These are phyloP conservation scores for Dryobota labecula DNA, from an alignment of 2,888 invertebrate genomes.

Conservation along the genomic window DNA sequence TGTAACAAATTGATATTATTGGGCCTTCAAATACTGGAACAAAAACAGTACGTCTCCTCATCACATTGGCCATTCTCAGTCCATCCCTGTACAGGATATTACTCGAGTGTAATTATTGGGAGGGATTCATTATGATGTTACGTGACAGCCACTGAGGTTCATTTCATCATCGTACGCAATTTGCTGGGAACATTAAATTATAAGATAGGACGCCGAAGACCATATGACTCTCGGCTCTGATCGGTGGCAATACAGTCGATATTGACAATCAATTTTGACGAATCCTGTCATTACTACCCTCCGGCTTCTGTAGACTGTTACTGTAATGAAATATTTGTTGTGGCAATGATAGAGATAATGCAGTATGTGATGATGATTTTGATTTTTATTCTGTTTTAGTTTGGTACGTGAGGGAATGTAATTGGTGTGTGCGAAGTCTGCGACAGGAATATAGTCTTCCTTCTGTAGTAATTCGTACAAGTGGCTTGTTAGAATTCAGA, in stretches of 20 bases:
- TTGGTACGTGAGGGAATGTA: constrained; percentile 29
- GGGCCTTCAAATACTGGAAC: background rate
- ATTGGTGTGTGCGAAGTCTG: constrained; percentile 11
- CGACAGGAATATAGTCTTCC: background rate
- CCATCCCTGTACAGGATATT: constrained; percentile 76
- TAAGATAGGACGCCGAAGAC: constrained; percentile 68
- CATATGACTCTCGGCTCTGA: constrained; percentile 66
- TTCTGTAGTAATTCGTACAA: background rate
- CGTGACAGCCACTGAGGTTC: constrained; percentile 81
- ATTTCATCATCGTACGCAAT: constrained; percentile 78
- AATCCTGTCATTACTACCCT: constrained; percentile 59
- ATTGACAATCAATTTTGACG: constrained; percentile 58
- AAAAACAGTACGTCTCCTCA: background rate
- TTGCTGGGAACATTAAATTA: constrained; percentile 78
- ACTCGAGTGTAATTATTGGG: constrained; percentile 83
- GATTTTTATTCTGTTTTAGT: constrained; percentile 35
- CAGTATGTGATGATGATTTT: constrained; percentile 44
- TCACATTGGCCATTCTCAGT: constrained; percentile 43
- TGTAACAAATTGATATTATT: background rate
- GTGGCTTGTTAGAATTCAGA: no score
- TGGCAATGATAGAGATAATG: constrained; percentile 61
- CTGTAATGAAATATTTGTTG: constrained; percentile 71
- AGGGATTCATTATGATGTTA: constrained; percentile 85
- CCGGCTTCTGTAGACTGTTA: constrained; percentile 68
- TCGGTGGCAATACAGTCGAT: constrained; percentile 62